Percentiles rank a stretch among this genome's conserved stretches.
Evolutionary conservation across 1,140 invertebrate species (phyloP).

Genomic region (Calosoma granatense): DNA sequence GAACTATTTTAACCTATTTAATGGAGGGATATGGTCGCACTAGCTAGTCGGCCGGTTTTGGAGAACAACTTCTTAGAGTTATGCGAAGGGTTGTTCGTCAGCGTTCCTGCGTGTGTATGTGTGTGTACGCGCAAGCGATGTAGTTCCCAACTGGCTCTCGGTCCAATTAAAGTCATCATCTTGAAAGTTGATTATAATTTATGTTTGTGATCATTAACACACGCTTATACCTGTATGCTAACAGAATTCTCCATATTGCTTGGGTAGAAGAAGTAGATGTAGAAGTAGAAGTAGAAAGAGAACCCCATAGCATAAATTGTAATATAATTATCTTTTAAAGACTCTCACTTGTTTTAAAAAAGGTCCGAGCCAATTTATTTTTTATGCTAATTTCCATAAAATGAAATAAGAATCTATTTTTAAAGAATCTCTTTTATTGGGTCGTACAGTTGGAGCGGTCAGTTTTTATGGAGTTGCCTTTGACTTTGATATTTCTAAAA

Average conservation of each 20-base stretch:
- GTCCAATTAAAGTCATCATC: conserved; percentile 4
- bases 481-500: not conserved
- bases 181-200: conserved; percentile 4
- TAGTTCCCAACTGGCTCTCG: too few relatives aligned
- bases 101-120: not conserved
- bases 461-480: not conserved
- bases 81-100: not conserved
- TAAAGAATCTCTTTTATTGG: not conserved
- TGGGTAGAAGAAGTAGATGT: not conserved
- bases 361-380: not conserved
- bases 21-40: not conserved
- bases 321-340: conserved; percentile 9
- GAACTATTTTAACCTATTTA: conserved; percentile 1
- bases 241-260: not conserved
- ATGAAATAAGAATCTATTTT: not conserved
- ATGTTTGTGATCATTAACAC: conserved; percentile 1
- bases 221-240: not conserved
- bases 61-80: not conserved
- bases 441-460: not conserved
- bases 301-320: conserved; percentile 3
- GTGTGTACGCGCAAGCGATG: too few relatives aligned
- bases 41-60: not conserved
- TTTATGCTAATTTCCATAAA: conserved; percentile 1
- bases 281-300: too few relatives aligned
- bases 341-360: conserved; percentile 4